These are phyloP conservation scores for Dasyprocta punctata DNA, from an alignment of 2,113 vertebrate species.

Conservation along the genomic window DNA sequence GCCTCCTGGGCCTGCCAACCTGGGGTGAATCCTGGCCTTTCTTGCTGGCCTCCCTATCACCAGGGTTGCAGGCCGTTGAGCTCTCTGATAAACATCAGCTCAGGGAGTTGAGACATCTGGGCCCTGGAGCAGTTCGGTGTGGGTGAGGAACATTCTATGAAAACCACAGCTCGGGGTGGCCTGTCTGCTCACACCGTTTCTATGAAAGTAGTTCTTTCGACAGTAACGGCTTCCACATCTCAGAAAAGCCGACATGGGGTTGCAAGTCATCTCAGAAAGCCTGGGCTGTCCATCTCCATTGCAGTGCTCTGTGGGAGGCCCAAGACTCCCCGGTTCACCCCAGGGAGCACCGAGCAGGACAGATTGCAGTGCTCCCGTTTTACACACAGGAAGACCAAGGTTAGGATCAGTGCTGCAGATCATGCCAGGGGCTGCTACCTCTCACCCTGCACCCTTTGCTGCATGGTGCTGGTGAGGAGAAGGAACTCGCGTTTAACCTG, in stretches of 20 bases:
- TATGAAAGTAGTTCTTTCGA: background rate
- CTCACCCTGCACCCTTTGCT: fast-evolving
- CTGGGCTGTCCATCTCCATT: background rate
- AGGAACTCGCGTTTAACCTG: background rate
- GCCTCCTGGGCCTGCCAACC: background rate
- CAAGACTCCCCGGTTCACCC: fast-evolving
- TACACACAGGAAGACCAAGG: background rate
- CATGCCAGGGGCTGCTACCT: background rate
- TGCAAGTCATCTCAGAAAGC: fast-evolving
- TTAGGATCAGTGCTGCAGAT: background rate
- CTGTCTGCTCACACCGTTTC: fast-evolving
- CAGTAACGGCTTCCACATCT: background rate
- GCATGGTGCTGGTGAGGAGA: fast-evolving
- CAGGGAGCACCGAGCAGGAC: background rate
- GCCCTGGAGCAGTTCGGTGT: background rate
- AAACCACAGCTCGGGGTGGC: background rate
- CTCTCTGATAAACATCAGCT: background rate
- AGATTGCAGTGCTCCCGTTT: no score
- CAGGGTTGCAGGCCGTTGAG: background rate
- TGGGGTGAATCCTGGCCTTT: background rate
- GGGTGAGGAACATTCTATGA: background rate
- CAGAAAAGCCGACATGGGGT: fast-evolving
- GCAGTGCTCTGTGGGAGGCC: fast-evolving
- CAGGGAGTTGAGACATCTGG: background rate
- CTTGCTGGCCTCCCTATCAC: background rate